A percentile compares a stretch with the other conserved stretches of the same genome.
These are phyloP conservation scores for Lepidurus apus DNA, from an alignment of 1,140 invertebrate species.

Conservation along the genomic window DNA sequence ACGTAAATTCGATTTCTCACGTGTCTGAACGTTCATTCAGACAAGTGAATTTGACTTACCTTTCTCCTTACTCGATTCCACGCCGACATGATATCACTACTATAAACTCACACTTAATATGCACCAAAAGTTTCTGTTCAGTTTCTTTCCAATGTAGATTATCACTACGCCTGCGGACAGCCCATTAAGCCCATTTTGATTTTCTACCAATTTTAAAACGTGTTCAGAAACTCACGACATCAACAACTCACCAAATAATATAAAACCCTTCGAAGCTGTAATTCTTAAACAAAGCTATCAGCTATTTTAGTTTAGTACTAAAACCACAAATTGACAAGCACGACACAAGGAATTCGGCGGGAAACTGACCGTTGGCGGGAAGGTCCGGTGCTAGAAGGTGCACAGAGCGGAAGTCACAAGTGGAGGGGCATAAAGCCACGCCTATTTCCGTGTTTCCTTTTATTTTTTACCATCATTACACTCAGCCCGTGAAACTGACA, in stretches of 20 bases:
- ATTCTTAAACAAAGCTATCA: background rate
- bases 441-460: background rate
- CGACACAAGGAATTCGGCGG: slow-evolving; percentile 7
- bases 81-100: background rate
- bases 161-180: background rate
- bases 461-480: background rate
- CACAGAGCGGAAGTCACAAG: background rate
- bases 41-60: background rate
- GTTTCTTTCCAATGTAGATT: too few species aligned
- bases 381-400: slow-evolving; percentile 7
- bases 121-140: too few species aligned
- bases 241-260: too few species aligned
- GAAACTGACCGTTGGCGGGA: background rate
- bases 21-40: background rate
- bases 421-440: background rate
- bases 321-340: background rate
- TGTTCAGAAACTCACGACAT: too few species aligned
- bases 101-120: too few species aligned
- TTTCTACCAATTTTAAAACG: background rate
- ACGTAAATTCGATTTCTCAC: background rate
- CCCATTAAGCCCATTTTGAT: background rate
- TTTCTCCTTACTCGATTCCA: slow-evolving; percentile 15
- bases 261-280: too few species aligned
- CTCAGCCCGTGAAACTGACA: background rate
- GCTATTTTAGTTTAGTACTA: background rate